Evolutionary conservation across 2,888 invertebrate genomes (phyloP).

Genomic region (Caenorhabditis doughertyi): DNA sequence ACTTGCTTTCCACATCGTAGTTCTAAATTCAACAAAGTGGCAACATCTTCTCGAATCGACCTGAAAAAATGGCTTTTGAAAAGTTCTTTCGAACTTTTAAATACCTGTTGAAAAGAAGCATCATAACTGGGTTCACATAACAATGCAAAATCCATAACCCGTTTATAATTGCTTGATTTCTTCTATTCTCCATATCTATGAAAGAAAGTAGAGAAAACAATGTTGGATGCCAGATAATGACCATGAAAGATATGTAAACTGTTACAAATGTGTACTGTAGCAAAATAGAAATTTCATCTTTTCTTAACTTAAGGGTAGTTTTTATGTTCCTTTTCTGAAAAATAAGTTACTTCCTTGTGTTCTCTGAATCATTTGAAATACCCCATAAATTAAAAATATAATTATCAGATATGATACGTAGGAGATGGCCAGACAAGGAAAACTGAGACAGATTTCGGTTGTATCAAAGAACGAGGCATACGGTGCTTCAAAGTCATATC

Average conservation of each 20-base stretch:
- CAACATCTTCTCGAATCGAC: constrained; percentile 14
- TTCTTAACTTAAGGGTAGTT: constrained; percentile 15
- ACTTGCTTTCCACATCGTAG: background rate
- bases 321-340: constrained; percentile 14
- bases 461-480: background rate
- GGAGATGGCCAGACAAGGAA: constrained; percentile 42
- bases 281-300: constrained; percentile 52
- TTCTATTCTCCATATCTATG: constrained; percentile 32
- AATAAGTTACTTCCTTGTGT: background rate
- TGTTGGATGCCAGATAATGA: constrained; percentile 54
- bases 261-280: constrained; percentile 60
- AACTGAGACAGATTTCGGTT: constrained; percentile 43
- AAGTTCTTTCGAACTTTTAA: background rate
- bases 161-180: constrained; percentile 33
- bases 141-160: constrained; percentile 39
- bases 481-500: constrained; percentile 34
- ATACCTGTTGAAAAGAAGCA: constrained; percentile 34
- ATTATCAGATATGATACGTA: constrained; percentile 38
- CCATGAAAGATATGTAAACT: constrained; percentile 42
- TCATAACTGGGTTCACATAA: constrained; percentile 47
- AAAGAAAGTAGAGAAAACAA: constrained; percentile 15
- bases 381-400: constrained; percentile 31
- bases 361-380: background rate
- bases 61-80: background rate
- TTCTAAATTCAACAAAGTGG: background rate